These are phyloP conservation scores for Melanostoma scalare DNA, from an alignment of 2,888 invertebrate genomes.

Conservation along the genomic window DNA sequence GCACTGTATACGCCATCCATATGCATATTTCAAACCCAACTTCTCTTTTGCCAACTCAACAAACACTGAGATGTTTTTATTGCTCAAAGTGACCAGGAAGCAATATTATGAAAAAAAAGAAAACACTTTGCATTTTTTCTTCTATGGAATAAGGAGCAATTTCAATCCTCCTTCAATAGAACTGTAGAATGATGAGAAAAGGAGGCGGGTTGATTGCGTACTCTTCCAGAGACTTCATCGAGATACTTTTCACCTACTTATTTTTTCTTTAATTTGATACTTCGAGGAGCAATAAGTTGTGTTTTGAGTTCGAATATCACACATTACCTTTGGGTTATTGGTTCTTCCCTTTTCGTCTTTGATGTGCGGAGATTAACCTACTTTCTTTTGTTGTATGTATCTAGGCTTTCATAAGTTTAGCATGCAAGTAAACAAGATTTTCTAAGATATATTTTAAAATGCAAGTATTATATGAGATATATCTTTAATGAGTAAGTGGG, in stretches of 20 bases:
- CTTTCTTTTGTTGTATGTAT: no score
- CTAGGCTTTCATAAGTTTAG: no score
- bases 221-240: no score
- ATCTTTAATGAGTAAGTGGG: no score
- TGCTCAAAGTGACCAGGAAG: constrained; percentile 39
- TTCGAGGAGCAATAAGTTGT: not conserved
- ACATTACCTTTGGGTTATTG: not conserved
- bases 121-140: constrained; percentile 1
- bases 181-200: not conserved
- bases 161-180: not conserved
- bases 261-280: not conserved
- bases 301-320: not conserved
- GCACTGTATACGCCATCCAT: constrained; percentile 15
- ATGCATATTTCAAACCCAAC: constrained; percentile 42
- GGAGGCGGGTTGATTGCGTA: not conserved
- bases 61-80: constrained; percentile 27
- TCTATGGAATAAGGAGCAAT: not conserved
- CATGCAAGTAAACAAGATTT: no score
- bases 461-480: no score
- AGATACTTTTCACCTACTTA: not conserved
- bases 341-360: not conserved
- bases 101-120: constrained; percentile 22
- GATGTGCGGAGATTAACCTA: not conserved
- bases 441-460: no score
- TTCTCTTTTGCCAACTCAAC: constrained; percentile 23